Evolutionary conservation across 2,113 vertebrate species (phyloP), one percentile per base, ranked within the genome.

Genomic region (Brachypteracias leptosomus): DNA sequence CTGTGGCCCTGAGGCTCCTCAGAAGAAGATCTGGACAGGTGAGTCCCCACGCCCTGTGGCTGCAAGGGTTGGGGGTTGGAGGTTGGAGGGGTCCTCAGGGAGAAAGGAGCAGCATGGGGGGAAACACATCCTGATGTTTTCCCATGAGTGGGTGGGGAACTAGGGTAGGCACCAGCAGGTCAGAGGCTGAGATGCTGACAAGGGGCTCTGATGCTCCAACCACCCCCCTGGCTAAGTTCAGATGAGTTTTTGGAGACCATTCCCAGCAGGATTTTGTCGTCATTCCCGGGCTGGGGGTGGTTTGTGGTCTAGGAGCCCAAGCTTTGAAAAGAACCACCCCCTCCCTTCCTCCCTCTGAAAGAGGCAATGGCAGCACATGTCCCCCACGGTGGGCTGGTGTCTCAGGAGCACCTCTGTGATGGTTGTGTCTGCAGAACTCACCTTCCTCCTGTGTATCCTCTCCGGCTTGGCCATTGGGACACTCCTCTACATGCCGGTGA

Each of bases 341-440:
- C 10, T 7, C n/a, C 51, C n/a, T 3, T 4, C 16, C 26, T 10
- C 6, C n/a, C 51, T 29, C 14, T 0, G 1, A 54, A 29, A 44
- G 42, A n/a, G 38, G 38, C 20, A 36, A 5, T 31, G n/a, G 42
- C 67, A 86, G 66, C 42, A 9, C 2, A 12, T 9, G 5, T 81
- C 61, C 49, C 46, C 62, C n/a, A 13, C 0, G 0, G 24, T 17
- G n/a, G 31, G 49, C 26, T 10, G 58, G 54, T 7, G 15, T 47
- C 73, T 96, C 58, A 93, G 0, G 0, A n/a, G 72, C 51, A 35
- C 11, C 33, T 93, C 59, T 90, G 47, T 79, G 49, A 25, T 87
- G 44, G 31, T 76, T 95, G 25, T 89, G 26, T 92, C 68, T 57
- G 70, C 82, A 95, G 90, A 65, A 57, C 2, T 72, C 57, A 4